Percentiles rank a stretch among this genome's conserved stretches.
These are phyloP conservation scores for Galaxea fascicularis DNA, from an alignment of 92 coral and sea anemone species.

Conservation along the genomic window DNA sequence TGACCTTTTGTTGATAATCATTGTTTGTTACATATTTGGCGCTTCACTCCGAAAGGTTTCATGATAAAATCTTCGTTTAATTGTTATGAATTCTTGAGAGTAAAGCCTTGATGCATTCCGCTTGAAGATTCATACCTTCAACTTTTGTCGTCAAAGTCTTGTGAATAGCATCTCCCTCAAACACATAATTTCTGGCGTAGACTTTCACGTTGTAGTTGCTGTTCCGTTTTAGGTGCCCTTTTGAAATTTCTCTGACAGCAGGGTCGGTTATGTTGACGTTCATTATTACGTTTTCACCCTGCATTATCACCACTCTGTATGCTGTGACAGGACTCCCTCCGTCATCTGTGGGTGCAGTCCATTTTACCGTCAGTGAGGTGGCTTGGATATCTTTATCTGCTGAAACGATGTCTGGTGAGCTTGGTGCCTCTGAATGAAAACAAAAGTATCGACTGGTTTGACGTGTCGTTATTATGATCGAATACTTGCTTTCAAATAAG, in stretches of 20 bases:
- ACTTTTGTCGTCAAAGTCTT: not conserved
- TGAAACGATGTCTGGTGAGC: not conserved
- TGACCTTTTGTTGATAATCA: too few relatives aligned
- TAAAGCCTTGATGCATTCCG: not conserved
- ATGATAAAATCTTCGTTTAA: too few relatives aligned
- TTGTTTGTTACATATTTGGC: not conserved
- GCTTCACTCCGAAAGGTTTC: not conserved
- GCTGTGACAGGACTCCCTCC: slow-evolving; percentile 11
- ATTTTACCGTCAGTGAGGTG: not conserved
- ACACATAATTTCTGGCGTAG: slow-evolving; percentile 4
- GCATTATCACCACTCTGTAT: not conserved
- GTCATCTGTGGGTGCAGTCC: slow-evolving; percentile 19
- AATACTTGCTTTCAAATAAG: too few relatives aligned
- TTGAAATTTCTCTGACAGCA: not conserved
- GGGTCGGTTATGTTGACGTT: not conserved
- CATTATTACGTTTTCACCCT: not conserved
- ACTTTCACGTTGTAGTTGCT: not conserved
- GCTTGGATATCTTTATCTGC: not conserved
- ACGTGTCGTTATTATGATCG: not conserved
- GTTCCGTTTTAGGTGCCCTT: not conserved
- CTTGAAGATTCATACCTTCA: not conserved
- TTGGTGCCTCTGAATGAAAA: not conserved
- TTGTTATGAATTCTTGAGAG: too few relatives aligned
- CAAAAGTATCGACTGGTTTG: not conserved
- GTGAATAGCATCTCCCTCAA: not conserved